Evolutionary conservation across 2,888 invertebrate genomes (phyloP), one percentile per base, ranked within the genome.

Genomic region (Chrysopilus asiliformis): DNA sequence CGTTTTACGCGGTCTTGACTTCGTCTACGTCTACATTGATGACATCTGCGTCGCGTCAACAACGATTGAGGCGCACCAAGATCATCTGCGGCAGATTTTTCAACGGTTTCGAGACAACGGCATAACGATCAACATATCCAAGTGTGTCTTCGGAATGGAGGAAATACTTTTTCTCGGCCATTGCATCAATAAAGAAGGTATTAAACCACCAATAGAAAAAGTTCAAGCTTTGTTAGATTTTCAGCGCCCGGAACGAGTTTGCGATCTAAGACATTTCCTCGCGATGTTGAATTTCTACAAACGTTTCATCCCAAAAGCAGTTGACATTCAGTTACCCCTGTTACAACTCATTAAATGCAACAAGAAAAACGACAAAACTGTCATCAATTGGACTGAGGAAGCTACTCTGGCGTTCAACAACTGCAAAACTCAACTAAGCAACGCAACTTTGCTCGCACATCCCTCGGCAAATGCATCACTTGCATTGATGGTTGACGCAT

Each of bases 1-100:
- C 2, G 41, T 52, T 2, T 18, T 46, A 7, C 15, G 42, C 20
- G 46, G 37, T 6, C 22, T 47, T 5, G 47, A 43, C 14, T 43
- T 52, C 36, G 34, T 30, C 13, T 44, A 41, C 28, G 25, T 32
- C 7, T 52, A 51, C 31, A n/a, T 52, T 3, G 52, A 53, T 33
- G 51, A 52, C 34, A 40, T 51, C 13, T 37, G 48, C 7, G 36
- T 50, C 4, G 45, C 49, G 8, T 45, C 49, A 7, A 4, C 16
- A 6, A 22, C 38, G 15, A 29, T 39, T 17, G 36, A 44, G 15
- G 28, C 45, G 22, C 48, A 48, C 30, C 16, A 25, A 25, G 16
- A 34, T 10, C 47, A 49, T 27, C 19, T 49, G 4, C 5, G 33
- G n/a, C 18, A 17, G 13, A 36, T 51, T 17, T 46, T 51, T 22